Percentiles rank a stretch among this genome's conserved stretches.
Evolutionary conservation across 2,113 vertebrate species (phyloP).

Genomic region (Vulpes vulpes): DNA sequence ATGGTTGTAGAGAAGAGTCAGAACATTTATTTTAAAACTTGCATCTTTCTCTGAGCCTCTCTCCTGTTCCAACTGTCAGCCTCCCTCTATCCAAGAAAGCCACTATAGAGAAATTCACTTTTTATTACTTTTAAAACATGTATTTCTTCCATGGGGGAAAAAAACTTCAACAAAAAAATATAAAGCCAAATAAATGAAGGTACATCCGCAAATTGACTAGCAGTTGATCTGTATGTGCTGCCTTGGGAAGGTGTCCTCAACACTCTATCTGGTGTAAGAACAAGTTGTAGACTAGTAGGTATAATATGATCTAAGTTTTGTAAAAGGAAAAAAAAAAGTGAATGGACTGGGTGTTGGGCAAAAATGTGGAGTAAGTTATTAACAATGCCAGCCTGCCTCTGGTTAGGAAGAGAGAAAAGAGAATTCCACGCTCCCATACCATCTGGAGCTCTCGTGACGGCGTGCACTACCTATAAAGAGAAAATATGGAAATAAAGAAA

Average conservation of each 20-base stretch:
- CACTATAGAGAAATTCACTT: neutral
- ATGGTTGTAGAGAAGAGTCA: neutral
- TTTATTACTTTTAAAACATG: neutral
- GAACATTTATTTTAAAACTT: neutral
- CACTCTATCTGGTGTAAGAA: neutral
- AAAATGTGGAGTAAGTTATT: neutral
- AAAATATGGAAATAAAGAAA: neutral
- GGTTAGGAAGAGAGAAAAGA: neutral
- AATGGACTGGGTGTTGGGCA: neutral
- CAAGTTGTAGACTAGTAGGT: neutral
- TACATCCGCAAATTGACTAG: neutral
- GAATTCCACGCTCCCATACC: fast-evolving
- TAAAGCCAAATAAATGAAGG: neutral
- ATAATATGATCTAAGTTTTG: neutral
- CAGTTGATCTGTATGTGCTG: neutral
- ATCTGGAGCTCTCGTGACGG: neutral
- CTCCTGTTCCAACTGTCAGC: neutral
- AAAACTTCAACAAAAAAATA: neutral
- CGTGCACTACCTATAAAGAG: neutral
- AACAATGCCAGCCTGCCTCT: neutral
- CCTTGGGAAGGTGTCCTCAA: neutral
- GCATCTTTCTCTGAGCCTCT: neutral
- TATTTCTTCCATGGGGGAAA: neutral
- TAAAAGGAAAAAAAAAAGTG: neutral
- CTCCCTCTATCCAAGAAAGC: no score